Evolutionary conservation across 2,888 invertebrate species (phyloP).

Genomic region (Conomelus anceps): DNA sequence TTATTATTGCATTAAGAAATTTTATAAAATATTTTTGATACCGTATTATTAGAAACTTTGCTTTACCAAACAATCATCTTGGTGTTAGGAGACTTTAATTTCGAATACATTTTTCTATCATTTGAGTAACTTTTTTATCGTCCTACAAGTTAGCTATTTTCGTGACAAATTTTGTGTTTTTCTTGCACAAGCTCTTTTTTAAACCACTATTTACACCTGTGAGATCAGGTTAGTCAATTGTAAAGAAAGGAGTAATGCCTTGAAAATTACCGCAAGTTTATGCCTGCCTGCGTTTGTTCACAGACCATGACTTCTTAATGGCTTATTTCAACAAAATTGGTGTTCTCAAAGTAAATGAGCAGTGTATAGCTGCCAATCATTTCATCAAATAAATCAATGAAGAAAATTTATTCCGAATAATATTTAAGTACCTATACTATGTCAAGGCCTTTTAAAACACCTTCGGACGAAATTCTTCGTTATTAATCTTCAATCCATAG

Average conservation of each 20-base stretch:
- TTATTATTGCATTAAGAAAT: too few species aligned
- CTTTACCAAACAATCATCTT: too few species aligned
- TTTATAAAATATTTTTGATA: too few species aligned
- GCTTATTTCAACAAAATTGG: not conserved
- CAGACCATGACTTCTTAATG: not conserved
- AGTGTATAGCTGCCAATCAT: not conserved
- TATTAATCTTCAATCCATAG: not conserved
- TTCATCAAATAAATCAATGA: not conserved
- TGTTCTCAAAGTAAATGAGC: not conserved
- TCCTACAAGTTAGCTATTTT: too few species aligned
- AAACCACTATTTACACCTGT: not conserved
- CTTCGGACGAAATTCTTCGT: not conserved
- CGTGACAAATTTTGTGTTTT: too few species aligned
- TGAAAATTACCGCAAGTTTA: not conserved
- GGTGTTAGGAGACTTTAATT: too few species aligned
- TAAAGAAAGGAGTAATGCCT: not conserved
- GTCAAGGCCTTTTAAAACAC: not conserved
- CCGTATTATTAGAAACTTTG: too few species aligned
- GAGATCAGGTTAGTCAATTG: not conserved
- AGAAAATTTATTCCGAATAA: not conserved
- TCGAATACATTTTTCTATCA: too few species aligned
- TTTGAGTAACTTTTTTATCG: too few species aligned
- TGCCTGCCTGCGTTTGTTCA: not conserved
- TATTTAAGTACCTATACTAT: not conserved
- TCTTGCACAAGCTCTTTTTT: not conserved